A percentile compares a stretch with the other conserved stretches of the same genome.
phyloP scores from a whole-genome alignment of 2,797 vertebrate species.

The Tokudaia muenninki region DNA sequence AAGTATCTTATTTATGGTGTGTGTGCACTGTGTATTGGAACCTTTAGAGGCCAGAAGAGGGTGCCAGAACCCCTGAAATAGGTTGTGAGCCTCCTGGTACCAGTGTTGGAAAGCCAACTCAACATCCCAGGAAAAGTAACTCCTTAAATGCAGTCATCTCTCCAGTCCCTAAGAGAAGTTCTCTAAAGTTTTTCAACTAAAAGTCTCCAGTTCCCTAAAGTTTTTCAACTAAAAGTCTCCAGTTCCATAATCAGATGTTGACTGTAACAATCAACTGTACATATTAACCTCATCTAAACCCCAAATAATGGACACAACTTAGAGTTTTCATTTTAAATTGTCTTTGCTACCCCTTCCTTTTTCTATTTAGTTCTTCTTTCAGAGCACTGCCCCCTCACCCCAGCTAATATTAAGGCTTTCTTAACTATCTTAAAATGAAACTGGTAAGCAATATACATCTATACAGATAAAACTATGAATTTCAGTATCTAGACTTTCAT shows the following conservation, averaged over 20 bases:
- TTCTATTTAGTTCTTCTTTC: neutral
- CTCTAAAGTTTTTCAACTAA: neutral
- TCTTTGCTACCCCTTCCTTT: neutral
- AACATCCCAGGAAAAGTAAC: neutral
- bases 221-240: neutral
- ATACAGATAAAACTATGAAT: neutral
- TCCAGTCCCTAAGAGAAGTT: neutral
- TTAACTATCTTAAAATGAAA: conserved; percentile 5
- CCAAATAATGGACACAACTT: neutral
- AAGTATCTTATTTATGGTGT: neutral
- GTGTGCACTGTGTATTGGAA: neutral
- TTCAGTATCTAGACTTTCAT: neutral
- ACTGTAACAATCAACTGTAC: neutral
- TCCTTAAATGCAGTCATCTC: neutral
- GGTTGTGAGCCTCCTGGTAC: neutral
- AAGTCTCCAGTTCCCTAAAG: neutral
- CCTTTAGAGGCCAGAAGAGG: neutral
- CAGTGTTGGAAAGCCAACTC: neutral
- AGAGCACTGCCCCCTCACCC: neutral
- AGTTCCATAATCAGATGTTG: neutral
- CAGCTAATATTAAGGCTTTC: neutral
- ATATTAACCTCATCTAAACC: neutral
- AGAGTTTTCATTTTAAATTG: neutral
- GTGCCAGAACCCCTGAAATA: neutral
- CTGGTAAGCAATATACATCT: neutral